Evolutionary conservation across 2,797 vertebrate species (phyloP), one percentile per base, ranked within the genome.

Genomic region (Agapornis canus): DNA sequence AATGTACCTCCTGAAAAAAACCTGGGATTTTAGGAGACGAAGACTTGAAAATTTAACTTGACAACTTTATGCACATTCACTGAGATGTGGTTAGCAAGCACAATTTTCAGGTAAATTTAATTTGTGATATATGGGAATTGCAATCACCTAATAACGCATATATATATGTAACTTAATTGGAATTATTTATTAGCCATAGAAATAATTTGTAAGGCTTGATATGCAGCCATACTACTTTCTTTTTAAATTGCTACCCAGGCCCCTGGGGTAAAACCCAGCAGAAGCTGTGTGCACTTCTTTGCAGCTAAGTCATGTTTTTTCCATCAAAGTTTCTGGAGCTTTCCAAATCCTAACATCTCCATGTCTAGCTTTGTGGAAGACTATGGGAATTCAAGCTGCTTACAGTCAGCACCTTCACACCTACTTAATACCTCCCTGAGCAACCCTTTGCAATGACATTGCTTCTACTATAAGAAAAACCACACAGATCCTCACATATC

Each of bases 41-140:
- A 78, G 64, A 21, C 80, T 63, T 45, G 72, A 81, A 65, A 72
- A 91, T 60, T 57, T 49, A 77, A 31, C 29, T 91, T 78, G 82
- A 56, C 42, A 29, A 57, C 57, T 87, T 91, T 40, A 43, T 26
- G 72, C 69, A 59, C 22, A 3, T 71, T 80, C 29, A 39, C 2
- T 13, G 72, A 71, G 68, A 73, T 49, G 32, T 32, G 20, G 47
- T 51, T 78, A 20, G 1, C 72, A 72, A 13, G 51, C 52, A 76
- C n/a, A 63, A 19, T 72, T 76, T 83, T 37, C 22, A 83, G 76
- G 49, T 78, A 63, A 60, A 76, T 84, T 90, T 86, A 69, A 88
- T 69, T 35, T 78, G 4, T 10, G 35, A 40, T 29, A 69, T 15
- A 76, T 9, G 75, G 69, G 61, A 91, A 83, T 4, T 65, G 52